phyloP scores from a whole-genome alignment of 2,888 invertebrate genomes.

The Phyllotreta cruciferae region DNA sequence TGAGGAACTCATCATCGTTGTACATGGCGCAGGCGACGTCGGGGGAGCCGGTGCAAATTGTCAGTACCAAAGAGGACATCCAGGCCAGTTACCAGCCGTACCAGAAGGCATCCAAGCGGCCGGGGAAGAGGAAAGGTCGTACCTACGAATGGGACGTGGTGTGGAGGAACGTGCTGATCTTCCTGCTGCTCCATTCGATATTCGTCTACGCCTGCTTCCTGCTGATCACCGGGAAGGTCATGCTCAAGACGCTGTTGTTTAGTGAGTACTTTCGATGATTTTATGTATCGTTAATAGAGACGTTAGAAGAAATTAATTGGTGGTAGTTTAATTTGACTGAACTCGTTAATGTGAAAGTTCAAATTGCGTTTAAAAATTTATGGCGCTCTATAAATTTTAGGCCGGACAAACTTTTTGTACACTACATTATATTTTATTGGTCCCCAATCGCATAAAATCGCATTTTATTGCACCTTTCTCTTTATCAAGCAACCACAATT shows the following conservation, averaged over 20 bases:
- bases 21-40: slow-evolving; percentile 60
- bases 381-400: too few relatives aligned
- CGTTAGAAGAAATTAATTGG: too few relatives aligned
- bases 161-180: slow-evolving; percentile 80
- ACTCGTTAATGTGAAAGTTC: too few relatives aligned
- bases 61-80: slow-evolving; percentile 39
- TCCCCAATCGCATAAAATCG: too few relatives aligned
- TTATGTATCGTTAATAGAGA: too few relatives aligned
- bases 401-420: too few relatives aligned
- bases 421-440: background rate
- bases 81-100: slow-evolving; percentile 30
- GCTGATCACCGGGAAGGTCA: slow-evolving; percentile 53
- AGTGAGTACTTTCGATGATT: slow-evolving; percentile 60
- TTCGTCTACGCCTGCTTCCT: slow-evolving; percentile 71
- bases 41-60: slow-evolving; percentile 48
- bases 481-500: too few relatives aligned
- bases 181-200: slow-evolving; percentile 72
- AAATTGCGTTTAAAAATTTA: too few relatives aligned
- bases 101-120: slow-evolving; percentile 26
- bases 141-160: slow-evolving; percentile 70
- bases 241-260: slow-evolving; percentile 63
- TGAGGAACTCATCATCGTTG: slow-evolving; percentile 65
- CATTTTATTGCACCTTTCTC: too few relatives aligned
- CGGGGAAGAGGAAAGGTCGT: slow-evolving; percentile 11
- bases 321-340: too few relatives aligned